Evolutionary conservation across 1,140 invertebrate genomes (phyloP), one percentile per base, ranked within the genome.

Genomic region (Atopsyche davidsoni): DNA sequence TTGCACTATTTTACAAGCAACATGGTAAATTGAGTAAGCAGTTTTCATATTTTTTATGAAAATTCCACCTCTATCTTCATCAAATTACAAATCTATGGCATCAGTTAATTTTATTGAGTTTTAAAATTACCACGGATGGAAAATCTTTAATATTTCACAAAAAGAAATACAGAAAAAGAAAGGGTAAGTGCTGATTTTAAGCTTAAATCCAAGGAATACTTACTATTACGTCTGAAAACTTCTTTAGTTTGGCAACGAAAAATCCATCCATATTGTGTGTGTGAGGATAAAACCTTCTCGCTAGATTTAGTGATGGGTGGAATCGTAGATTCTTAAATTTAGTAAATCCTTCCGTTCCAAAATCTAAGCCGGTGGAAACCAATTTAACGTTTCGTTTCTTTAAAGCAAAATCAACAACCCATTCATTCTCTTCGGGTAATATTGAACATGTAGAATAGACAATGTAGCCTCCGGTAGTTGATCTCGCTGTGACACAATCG

Each of bases 201-300:
- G n/a, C n/a, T 58, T 56, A 34, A 58, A 47, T 40, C 62, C 44
- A 42, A 75, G 74, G 43, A 39, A 58, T 60, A 70, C 69, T 69
- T 66, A 73, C 70, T 70, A 89, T 85, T 39, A 81, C 78, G 75
- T 96, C 93, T 1, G 89, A 92, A 65, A 96, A 88, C 64, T 98
- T 99, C 70, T 96, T 94, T 0, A 99, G 67, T 76, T 99, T 99
- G 3, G 94, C 94, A 10, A 99, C 94, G 78, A 93, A 99, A 67
- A 99, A 99, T 22, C 97, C 97, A 76, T 99, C 96, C 86, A 99
- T 92, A 68, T 99, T 99, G 65, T 98, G 93, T 11, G 87, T 86
- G 67, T 99, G 96, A 2, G 96, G 96, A 74, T 98, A 99, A 74
- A 94, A 97, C 51, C 96, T 75, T 70, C 82, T 82, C 0, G 92